Base-by-base conservation (phyloP, 2,888 invertebrate species). In the Myopa testacea region DNA sequence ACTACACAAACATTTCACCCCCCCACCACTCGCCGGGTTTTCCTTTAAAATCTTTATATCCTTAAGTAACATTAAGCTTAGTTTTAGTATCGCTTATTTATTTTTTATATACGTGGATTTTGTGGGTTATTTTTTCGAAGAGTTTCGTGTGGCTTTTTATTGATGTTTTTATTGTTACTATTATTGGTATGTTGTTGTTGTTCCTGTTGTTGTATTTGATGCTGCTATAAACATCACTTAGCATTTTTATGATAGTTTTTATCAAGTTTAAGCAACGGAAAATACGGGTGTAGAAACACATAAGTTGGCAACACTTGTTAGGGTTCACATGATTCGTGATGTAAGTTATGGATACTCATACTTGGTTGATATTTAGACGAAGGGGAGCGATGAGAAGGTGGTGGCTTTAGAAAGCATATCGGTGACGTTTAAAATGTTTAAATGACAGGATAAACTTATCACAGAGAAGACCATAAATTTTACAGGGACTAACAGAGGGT, bases 211-310 rank as follows among this genome's bases (percentile, higher is more conserved):
- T 45, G 45, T 55, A 12, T 14, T 6, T 55, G 14, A 12, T 65
- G 14, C 38, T 14, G 37, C 38, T 34, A 16, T 37, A 34, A 65
- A 16, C 65, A 65, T 65, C 34, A 38, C 34, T 38, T 65, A 38
- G 65, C 37, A 65, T 75, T 52, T 75, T 75, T 75, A 68, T 67
- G 65, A 67, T 67, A 14, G 67, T 67, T 55, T 75, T 75, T 75
- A 67, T 67, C 38, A 55, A 55, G 58, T 38, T n/a, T 55, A 67
- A 67, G 12, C 38, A 52, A n/a, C 26, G 58, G 67, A 19, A 58
- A 40, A 75, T 67, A 55, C 68, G 68, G 67, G 55, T 55, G 58
- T 14, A 37, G 5, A 40, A 52, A 63, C 52, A n/a, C 63, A n/a
- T 50, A 52, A 19, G 67, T 37, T 75, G 65, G 50, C 58, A 65